These are phyloP conservation scores for Colletes collaris DNA, from an alignment of 2,888 invertebrate genomes.

Conservation along the genomic window DNA sequence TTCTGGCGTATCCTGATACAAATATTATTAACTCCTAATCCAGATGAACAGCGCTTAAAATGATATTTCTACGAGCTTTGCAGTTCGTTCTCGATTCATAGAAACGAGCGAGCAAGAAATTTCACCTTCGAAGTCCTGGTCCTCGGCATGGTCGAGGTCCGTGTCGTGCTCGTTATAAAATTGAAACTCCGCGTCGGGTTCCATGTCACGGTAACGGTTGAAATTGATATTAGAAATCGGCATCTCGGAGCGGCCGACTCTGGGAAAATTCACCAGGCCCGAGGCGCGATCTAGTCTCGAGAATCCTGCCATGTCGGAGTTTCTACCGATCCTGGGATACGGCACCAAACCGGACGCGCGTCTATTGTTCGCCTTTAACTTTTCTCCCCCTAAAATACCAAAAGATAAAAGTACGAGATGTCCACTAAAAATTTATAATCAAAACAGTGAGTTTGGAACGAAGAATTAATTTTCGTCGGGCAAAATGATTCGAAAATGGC, in stretches of 20 bases:
- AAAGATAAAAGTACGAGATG: neutral
- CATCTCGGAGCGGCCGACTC: slow-evolving; percentile 72
- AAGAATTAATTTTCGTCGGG: too few relatives aligned
- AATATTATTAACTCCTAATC: neutral
- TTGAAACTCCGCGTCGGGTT: slow-evolving; percentile 54
- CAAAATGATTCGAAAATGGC: too few relatives aligned
- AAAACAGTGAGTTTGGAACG: too few relatives aligned
- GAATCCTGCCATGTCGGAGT: slow-evolving; percentile 65
- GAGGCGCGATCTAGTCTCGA: slow-evolving; percentile 68
- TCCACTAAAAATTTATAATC: too few relatives aligned
- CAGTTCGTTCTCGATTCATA: too few relatives aligned
- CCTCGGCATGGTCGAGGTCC: slow-evolving; percentile 45
- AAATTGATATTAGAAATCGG: slow-evolving; percentile 45
- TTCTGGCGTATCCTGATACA: slow-evolving; percentile 27
- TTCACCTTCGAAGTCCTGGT: slow-evolving; percentile 69
- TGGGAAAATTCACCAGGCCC: slow-evolving; percentile 70
- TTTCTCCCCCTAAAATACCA: slow-evolving; percentile 68
- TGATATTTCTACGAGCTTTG: too few relatives aligned
- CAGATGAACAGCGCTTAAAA: too few relatives aligned
- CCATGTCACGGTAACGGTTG: slow-evolving; percentile 50
- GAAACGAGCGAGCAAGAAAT: neutral
- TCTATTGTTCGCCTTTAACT: slow-evolving; percentile 68
- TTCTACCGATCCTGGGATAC: slow-evolving; percentile 76
- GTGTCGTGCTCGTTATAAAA: slow-evolving; percentile 45
- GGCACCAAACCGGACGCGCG: slow-evolving; percentile 73